Conservation (phyloP, 2,797 vertebrate genomes). For the Enteromius trimaculatus region DNA sequence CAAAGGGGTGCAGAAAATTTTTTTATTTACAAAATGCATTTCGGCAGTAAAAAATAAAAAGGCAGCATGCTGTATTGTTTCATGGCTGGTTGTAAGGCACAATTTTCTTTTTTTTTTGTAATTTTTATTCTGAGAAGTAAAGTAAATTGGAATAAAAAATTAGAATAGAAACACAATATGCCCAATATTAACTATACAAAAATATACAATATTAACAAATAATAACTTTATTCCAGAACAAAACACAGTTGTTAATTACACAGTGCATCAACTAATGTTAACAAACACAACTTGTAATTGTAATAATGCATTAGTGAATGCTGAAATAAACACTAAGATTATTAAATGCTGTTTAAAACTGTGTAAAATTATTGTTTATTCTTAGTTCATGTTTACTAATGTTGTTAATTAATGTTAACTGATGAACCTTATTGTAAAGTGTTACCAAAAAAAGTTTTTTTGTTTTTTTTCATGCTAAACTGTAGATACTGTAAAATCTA, state of each 20-base stretch:
- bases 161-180: neutral
- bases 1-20: neutral
- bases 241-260: no score
- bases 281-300: no score
- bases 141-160: neutral
- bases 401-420: no score
- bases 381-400: no score
- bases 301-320: no score
- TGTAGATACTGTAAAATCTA: neutral
- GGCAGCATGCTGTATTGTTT: neutral
- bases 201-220: conserved; percentile 1
- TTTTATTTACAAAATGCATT: neutral
- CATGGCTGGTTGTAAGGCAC: neutral
- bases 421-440: no score
- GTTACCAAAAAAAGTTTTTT: neutral
- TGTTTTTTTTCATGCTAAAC: neutral
- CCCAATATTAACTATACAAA: neutral
- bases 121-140: neutral
- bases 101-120: neutral
- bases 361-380: no score
- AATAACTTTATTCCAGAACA: neutral
- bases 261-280: no score
- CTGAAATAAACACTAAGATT: no score
- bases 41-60: neutral
- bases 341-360: no score